Base-by-base conservation (phyloP, 2,888 invertebrate species). In the Gortyna flavago region DNA sequence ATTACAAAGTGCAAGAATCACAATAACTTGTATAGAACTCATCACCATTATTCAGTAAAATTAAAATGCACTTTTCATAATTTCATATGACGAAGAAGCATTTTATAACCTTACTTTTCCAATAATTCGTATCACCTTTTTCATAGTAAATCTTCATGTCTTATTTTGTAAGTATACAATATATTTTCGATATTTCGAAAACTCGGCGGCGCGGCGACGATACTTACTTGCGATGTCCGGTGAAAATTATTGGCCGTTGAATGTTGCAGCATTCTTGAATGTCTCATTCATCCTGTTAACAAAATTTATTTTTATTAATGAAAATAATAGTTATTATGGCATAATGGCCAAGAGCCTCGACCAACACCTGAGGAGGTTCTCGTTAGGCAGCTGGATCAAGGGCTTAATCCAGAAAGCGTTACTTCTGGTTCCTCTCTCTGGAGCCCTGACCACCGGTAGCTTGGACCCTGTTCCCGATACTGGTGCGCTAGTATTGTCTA, bases 211-310 rank as follows among this genome's bases (percentile, higher is more conserved):
- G 54, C 69, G 21, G 32, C 51, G 11, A 9, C 54, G 54, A 51
- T 64, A 65, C 74, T 71, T 44, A 80, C 80, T 71, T 38, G n/a
- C 21, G 70, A 44, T 51, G 48, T 81, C 51, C 81, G 35, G 62
- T 64, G 62, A 73, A 54, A 59, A 62, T 80, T 54, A 51, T 57
- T 35, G 21, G 16, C 61, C 25, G 38, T 57, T 29, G 38, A 35
- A 73, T 54, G 35, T 71, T 35, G 75, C 59, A 41, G 51, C 51
- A 35, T 73, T 80, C n/a, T 68, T 68, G 64, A 64, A 59, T 81
- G 35, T 38, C 41, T 70, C 64, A 44, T 62, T 57, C 38, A 64
- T 67, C 41, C 81, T 81, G 81, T 81, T 0, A 38, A 81, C 80
- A 80, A 85, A 9, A 57, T 11, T 0, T 0, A 3, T 5, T 32